Percentiles rank a stretch among this genome's conserved stretches.
phyloP scores from a whole-genome alignment of 2,797 vertebrate genomes.

The Sphenopsis melanotis region DNA sequence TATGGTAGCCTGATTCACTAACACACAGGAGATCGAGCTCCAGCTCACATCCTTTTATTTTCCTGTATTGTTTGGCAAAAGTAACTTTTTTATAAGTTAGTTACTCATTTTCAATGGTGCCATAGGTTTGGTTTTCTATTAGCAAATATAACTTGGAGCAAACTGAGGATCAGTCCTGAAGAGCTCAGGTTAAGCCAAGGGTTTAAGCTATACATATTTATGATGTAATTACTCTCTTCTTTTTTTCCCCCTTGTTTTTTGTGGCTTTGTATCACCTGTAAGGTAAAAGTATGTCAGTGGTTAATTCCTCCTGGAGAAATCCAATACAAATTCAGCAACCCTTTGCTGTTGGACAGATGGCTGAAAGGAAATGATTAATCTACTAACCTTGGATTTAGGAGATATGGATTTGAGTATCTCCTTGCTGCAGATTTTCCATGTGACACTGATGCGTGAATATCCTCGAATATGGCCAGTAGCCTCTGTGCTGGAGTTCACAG shows the following conservation, averaged over 20 bases:
- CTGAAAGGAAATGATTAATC: conserved; percentile 55
- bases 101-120: not conserved
- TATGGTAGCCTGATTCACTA: not conserved
- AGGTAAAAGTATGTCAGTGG: not conserved
- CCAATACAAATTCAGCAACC: conserved; percentile 16
- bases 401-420: conserved; percentile 32
- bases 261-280: not conserved
- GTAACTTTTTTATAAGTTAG: not conserved
- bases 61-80: not conserved
- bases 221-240: not conserved
- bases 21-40: not conserved
- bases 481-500: not conserved
- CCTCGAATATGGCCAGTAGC: not conserved
- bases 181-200: not conserved
- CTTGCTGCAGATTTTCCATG: conserved; percentile 41
- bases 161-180: not conserved
- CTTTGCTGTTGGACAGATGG: conserved; percentile 32
- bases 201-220: not conserved
- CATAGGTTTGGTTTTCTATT: not conserved
- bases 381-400: conserved; percentile 62
- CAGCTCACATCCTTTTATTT: not conserved
- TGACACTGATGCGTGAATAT: conserved; percentile 24
- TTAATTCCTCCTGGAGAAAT: conserved; percentile 32
- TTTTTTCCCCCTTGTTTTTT: not conserved
- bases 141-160: not conserved